Base-by-base conservation (phyloP, 2,797 vertebrate genomes). In the Pseudochromis fuscus region DNA sequence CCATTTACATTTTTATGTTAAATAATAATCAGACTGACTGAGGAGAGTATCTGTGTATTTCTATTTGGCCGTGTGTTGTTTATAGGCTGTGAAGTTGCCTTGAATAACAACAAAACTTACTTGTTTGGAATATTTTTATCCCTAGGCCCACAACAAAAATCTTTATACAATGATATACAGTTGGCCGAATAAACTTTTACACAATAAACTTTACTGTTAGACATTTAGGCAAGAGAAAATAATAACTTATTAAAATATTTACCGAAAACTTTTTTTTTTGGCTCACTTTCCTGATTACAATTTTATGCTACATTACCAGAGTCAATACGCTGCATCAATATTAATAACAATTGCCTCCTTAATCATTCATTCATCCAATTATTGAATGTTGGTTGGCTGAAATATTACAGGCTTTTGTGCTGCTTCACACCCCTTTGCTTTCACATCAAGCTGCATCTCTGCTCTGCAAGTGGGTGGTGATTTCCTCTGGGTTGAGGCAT, bases 221-320 rank as follows among this genome's bases (percentile, higher is more conserved):
- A 25, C 25, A n/a, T 8, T 13, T 67, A 37, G 45, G 23, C 44
- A n/a, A 30, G 23, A 40, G 12, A 18, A n/a, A 55, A 49, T 12
- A 56, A 40, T 16, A 59, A 59, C 40, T 38, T 27, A 24, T 24
- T 46, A 4, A 46, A 65, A 50, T 40, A 16, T 71, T 59, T 50
- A 33, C 18, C 38, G 12, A 27, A 51, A 42, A 21, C 35, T 37
- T 37, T 37, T 33, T 7, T 42, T 46, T 52, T 60, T 48, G 11
- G 31, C 18, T 62, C 25, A 52, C 50, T 70, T 63, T 68, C 45
- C 6, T 25, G 25, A 48, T 59, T 25, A 56, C 27, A 80, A 66
- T 77, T 69, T 75, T 57, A 79, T 58, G 75, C 72, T 37, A 72
- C 69, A 77, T 77, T 77, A 68, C 30, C 30, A 19, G 38, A 25